phyloP scores from a whole-genome alignment of 2,797 vertebrate genomes.

The Pempheris klunzingeri region DNA sequence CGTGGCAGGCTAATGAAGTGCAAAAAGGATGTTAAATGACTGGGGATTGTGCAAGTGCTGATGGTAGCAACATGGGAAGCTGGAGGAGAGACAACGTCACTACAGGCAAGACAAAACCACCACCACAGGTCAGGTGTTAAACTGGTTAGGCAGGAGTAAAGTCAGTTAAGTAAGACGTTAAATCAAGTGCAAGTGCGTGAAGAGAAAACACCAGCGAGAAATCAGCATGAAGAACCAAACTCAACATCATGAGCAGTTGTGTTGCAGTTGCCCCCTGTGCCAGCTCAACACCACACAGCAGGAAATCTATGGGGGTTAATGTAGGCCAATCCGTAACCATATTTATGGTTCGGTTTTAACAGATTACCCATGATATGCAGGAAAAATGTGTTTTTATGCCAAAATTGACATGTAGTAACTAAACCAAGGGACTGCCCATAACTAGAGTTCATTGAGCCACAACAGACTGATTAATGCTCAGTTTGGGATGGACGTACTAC shows the following conservation, averaged over 20 bases:
- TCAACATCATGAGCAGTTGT: neutral
- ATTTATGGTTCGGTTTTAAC: conserved; percentile 37
- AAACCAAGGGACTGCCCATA: neutral
- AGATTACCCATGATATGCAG: conserved; percentile 35
- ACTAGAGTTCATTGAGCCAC: neutral
- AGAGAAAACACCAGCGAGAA: neutral
- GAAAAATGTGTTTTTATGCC: conserved; percentile 1
- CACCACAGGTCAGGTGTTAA: conserved; percentile 19
- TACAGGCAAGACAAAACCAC: conserved; percentile 21
- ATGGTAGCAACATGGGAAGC: conserved; percentile 19
- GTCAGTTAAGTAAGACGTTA: conserved; percentile 17
- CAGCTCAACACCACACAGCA: neutral
- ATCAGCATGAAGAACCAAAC: neutral
- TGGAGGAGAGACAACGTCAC: neutral
- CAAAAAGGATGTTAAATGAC: conserved; percentile 50
- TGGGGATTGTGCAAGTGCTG: conserved; percentile 41
- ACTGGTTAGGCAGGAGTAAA: conserved; percentile 11
- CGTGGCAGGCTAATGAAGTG: conserved; percentile 62
- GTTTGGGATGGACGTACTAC: neutral
- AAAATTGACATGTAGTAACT: neutral
- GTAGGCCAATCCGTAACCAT: conserved; percentile 19
- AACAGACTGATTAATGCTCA: neutral
- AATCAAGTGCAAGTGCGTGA: conserved; percentile 6
- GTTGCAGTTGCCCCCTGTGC: neutral
- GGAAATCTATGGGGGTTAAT: conserved; percentile 15